phyloP scores from a whole-genome alignment of 37 sponge, comb jelly and placozoan species.

The Hexactinellida sp. region DNA sequence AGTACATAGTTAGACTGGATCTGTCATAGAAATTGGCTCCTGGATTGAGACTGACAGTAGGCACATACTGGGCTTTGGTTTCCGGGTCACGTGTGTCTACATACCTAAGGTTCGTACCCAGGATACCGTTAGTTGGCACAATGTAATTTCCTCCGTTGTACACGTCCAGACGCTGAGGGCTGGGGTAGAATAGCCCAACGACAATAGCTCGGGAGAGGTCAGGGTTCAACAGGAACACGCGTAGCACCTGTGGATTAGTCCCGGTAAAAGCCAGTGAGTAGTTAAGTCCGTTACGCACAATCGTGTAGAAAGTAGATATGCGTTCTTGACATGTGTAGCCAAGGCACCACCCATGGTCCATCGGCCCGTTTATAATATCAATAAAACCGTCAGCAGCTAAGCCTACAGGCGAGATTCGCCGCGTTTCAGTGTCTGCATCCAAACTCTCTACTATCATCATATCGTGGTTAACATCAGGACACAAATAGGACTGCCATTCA shows the following conservation, averaged over 20 bases:
- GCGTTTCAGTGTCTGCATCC: conserved; percentile 82
- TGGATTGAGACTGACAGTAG: conserved; percentile 16
- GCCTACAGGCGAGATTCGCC: conserved; percentile 76
- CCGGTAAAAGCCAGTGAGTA: conserved; percentile 68
- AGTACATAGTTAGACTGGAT: conserved; percentile 32
- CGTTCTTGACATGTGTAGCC: conserved; percentile 96
- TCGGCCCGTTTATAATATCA: conserved; percentile 81
- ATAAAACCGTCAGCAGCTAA: conserved; percentile 61
- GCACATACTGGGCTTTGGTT: conserved; percentile 6
- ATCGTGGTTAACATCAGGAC: conserved; percentile 48
- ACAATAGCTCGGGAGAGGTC: conserved; percentile 35
- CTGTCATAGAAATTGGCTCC: conserved; percentile 62
- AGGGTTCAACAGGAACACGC: conserved; percentile 54
- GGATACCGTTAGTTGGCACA: conserved; percentile 33
- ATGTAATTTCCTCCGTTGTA: conserved; percentile 3
- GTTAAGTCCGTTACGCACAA: conserved; percentile 45
- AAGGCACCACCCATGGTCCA: conserved; percentile 91
- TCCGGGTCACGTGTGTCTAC: conserved; percentile 6
- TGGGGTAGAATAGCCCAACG: conserved; percentile 53
- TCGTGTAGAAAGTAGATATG: conserved; percentile 73
- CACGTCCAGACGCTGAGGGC: conserved; percentile 68
- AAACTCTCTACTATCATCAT: conserved; percentile 90
- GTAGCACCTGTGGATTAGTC: conserved; percentile 69
- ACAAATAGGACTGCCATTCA: conserved; percentile 62
- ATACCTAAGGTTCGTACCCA: conserved; percentile 38